Evolutionary conservation across 2,888 invertebrate species (phyloP).

Genomic region (Apotomis betuletana): DNA sequence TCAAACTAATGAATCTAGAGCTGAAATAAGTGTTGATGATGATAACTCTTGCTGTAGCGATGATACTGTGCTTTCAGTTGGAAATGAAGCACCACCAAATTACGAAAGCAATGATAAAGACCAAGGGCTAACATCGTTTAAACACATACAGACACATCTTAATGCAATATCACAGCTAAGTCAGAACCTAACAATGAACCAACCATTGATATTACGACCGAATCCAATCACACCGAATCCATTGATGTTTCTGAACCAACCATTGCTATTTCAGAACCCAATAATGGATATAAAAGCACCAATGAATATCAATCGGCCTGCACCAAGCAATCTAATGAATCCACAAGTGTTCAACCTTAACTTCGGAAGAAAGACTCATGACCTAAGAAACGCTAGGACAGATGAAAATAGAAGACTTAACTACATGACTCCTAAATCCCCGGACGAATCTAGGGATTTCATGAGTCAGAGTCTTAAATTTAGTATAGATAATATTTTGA

Average conservation of each 20-base stretch:
- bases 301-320: slow-evolving; percentile 56
- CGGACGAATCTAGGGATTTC: slow-evolving; percentile 72
- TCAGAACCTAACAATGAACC: slow-evolving; percentile 74
- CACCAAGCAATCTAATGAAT: slow-evolving; percentile 64
- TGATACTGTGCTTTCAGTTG: slow-evolving; percentile 92
- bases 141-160: slow-evolving; percentile 87
- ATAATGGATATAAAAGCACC: slow-evolving; percentile 69
- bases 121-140: slow-evolving; percentile 82
- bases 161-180: slow-evolving; percentile 87
- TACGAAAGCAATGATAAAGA: slow-evolving; percentile 59
- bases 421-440: slow-evolving; percentile 65
- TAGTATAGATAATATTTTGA: slow-evolving; percentile 93
- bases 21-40: slow-evolving; percentile 78
- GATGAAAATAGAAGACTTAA: slow-evolving; percentile 69
- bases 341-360: slow-evolving; percentile 67
- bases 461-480: slow-evolving; percentile 87
- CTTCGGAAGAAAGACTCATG: slow-evolving; percentile 62
- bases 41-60: slow-evolving; percentile 88
- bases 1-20: slow-evolving; percentile 57
- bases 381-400: slow-evolving; percentile 57
- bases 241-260: slow-evolving; percentile 78
- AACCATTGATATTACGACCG: slow-evolving; percentile 73
- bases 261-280: slow-evolving; percentile 73
- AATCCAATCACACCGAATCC: slow-evolving; percentile 80
- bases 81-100: slow-evolving; percentile 86